These are phyloP conservation scores for Sprattus sprattus DNA, from an alignment of 2,113 vertebrate genomes.

Conservation along the genomic window DNA sequence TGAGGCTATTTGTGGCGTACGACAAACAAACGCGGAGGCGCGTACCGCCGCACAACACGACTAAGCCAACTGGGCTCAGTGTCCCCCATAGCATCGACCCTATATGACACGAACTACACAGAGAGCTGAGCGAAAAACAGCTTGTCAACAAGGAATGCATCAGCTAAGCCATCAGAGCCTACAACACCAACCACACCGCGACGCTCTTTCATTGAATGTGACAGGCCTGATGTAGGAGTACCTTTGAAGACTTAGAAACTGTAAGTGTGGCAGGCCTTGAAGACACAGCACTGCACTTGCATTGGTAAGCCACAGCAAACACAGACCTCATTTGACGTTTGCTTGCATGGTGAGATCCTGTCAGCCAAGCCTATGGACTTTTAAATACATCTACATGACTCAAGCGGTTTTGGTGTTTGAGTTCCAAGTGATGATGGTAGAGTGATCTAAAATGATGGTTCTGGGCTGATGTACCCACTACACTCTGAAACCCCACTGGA, in stretches of 20 bases:
- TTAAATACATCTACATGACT: not conserved
- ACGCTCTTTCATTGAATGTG: not conserved
- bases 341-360: not conserved
- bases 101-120: not conserved
- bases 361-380: not conserved
- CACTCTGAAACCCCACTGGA: not conserved
- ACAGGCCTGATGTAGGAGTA: conserved; percentile 2
- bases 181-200: conserved; percentile 2
- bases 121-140: not conserved
- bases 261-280: not conserved
- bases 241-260: conserved; percentile 6
- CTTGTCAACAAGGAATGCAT: not conserved
- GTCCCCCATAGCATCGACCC: conserved; percentile 1
- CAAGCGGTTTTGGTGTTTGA: not conserved
- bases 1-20: not conserved
- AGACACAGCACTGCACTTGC: not conserved
- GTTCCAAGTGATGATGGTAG: not conserved
- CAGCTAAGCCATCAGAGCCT: not conserved
- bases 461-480: not conserved
- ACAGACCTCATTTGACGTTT: conserved; percentile 5
- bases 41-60: not conserved
- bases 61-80: not conserved
- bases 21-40: not conserved
- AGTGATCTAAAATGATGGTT: not conserved
- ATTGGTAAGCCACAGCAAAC: conserved; percentile 14